These are phyloP conservation scores for Manacus vitellinus DNA, from an alignment of 2,113 vertebrate genomes.

Conservation along the genomic window DNA sequence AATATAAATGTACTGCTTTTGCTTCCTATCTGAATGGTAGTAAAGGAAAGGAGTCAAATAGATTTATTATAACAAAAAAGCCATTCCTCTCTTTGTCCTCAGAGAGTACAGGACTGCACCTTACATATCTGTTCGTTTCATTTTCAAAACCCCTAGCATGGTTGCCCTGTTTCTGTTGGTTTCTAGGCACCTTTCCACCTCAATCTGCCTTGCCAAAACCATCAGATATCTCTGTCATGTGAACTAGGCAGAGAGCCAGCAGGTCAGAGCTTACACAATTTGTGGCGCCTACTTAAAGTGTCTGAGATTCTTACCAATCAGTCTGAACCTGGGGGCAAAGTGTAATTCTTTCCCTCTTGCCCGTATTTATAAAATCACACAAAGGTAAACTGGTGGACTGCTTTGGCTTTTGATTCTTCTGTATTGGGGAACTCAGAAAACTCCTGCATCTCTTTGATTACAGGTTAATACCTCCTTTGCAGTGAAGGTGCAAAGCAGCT, in stretches of 20 bases:
- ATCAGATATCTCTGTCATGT: slow-evolving; percentile 76
- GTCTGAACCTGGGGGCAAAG: slow-evolving; percentile 71
- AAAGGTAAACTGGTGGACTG: slow-evolving; percentile 52
- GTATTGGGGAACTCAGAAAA: neutral
- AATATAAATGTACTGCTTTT: neutral
- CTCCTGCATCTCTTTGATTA: neutral
- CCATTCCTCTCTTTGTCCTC: neutral
- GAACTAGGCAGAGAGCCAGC: slow-evolving; percentile 74
- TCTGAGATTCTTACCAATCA: slow-evolving; percentile 75
- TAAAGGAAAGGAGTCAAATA: neutral
- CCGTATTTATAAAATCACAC: slow-evolving; percentile 37
- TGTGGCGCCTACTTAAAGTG: slow-evolving; percentile 80
- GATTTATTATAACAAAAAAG: neutral
- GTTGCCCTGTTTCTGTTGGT: slow-evolving; percentile 21
- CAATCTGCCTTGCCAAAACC: slow-evolving; percentile 67
- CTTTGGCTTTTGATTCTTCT: slow-evolving; percentile 9
- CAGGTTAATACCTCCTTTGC: slow-evolving; percentile 6
- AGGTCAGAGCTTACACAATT: slow-evolving; percentile 79
- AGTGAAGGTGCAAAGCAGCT: neutral
- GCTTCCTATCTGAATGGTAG: neutral
- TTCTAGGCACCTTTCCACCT: slow-evolving; percentile 66
- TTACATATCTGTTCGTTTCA: neutral
- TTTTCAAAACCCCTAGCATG: neutral
- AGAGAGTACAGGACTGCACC: neutral
- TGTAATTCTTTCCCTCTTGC: slow-evolving; percentile 73